Evolutionary conservation across 2,888 invertebrate genomes (phyloP), one percentile per base, ranked within the genome.

Genomic region (Amblyjoppa fuscipennis): DNA sequence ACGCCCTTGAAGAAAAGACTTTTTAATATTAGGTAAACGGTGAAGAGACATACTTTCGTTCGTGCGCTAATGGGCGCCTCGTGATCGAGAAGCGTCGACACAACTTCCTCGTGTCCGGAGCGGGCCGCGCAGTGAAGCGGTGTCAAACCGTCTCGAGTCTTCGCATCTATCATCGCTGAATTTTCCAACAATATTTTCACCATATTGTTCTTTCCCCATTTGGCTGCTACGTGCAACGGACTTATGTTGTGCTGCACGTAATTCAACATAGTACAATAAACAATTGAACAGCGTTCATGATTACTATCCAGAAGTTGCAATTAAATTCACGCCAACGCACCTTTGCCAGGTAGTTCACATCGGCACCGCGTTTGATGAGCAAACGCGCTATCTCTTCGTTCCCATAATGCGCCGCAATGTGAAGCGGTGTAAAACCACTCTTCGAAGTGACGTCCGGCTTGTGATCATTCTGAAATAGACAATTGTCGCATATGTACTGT

Each of bases 341-440:
- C 95, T 99, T 99, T 41, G 99, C 99, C 81, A 98, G 97, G 91
- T 97, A 98, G 94, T 99, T 99, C 20, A 99, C 98, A 95, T 99
- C 98, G 0, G 99, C 99, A 45, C 98, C 98, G 91, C 97, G 97
- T 85, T 98, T 96, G 75, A 99, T 96, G 70, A 99, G 95, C 78
- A 99, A 96, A 86, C 96, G 96, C 3, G 98, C 99, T 86, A 99
- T 98, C 90, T 98, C 98, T 87, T 98, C 98, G 94, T 99, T 99
- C 77, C 99, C 99, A 94, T 99, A 99, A 95, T 99, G 99, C 4
- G 99, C 98, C 28, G 99, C 98, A 90, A 99, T 99, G 95, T 99
- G 99, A 45, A 99, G 96, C 0, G 99, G 99, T 0, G 99, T 99
- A 94, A 99, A 99, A 38, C 99, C 99, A 87, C 98, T 98, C 95